Base-by-base conservation (phyloP, 2,113 vertebrate genomes). In the Chauna torquata region DNA sequence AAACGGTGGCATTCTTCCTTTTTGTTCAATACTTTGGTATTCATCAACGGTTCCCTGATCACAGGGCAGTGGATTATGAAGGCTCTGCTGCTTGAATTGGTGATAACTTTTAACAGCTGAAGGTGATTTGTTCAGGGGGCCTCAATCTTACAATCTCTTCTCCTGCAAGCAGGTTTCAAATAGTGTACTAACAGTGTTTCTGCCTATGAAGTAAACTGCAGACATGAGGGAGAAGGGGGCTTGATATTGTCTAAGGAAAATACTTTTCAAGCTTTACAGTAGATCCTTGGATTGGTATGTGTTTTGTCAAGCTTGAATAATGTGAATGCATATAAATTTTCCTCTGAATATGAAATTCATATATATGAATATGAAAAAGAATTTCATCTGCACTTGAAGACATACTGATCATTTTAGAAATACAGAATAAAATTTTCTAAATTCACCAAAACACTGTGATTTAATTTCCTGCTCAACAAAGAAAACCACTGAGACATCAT, bases 241-340 rank as follows among this genome's bases (percentile, higher is more conserved):
- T 86, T 62, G 82, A 74, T 80, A 36, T n/a, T 90, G 86, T 88
- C 88, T 88, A 45, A 25, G 28, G 47, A 94, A 92, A 42, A 17
- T 58, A 71, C 32, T 92, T 92, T 82, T 88, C 75, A 80, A 92
- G 50, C 24, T 72, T 86, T 74, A 77, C 49, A 86, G 85, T 71
- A 95, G 62, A 92, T 96, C 82, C n/a, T 92, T 92, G 88, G 79
- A 90, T n/a, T 74, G 34, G 3, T n/a, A 40, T 24, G 38, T 80
- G 45, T 70, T 95, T 86, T 90, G 38, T 90, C 71, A 77, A 93
- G 82, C 42, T 88, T 88, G 75, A 96, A 83, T 92, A 83, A 95
- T 86, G n/a, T 77, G 75, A 94, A 89, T 58, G 70, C 54, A 82
- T 49, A 90, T 79, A 82, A 89, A 91, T 94, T 92, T 96, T 96